Evolutionary conservation across 2,797 vertebrate species (phyloP), one percentile per base, ranked within the genome.

Genomic region (Mus spretus): DNA sequence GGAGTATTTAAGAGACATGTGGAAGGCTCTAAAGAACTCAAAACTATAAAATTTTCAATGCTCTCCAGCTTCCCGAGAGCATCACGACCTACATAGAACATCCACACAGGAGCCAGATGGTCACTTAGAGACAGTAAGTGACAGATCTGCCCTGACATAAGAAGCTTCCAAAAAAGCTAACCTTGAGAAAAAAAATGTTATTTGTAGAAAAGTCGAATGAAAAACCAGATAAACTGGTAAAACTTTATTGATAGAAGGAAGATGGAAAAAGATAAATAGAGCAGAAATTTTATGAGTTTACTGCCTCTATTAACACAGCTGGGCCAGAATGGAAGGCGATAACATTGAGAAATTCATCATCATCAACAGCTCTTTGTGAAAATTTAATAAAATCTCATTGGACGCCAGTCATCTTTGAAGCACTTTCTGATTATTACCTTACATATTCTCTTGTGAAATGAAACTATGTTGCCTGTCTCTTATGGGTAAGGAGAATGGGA

Each of bases 171-270:
- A 89, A 70, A 47, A 87, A 94, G 34, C 0, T 74, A 47, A 87
- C 55, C 4, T 86, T 61, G 50, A 74, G 22, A 40, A 87, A 90
- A 90, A 47, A 47, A 47, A n/a, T 80, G 9, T 63, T 90, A 65
- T 28, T 50, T 75, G 11, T 44, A 84, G n/a, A 24, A 14, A 82
- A 53, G n/a, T 31, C 72, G 37, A 94, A 4, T 50, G 91, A 81
- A 8, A n/a, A 7, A 1, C 44, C 82, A 24, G 19, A 47, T 55
- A 91, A 55, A 70, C 9, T 72, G 50, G n/a, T 57, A 24, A 50
- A 55, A 70, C 65, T 94, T 89, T 91, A 65, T 90, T 19, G 75
- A 40, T 79, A 88, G 47, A 93, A 6, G n/a, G 8, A 92, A 92
- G 11, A 59, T 95, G 37, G 74, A 28, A 63, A 53, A 84, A 90